phyloP scores from a whole-genome alignment of 2,113 vertebrate genomes.

The Oreochromis tanganicae region DNA sequence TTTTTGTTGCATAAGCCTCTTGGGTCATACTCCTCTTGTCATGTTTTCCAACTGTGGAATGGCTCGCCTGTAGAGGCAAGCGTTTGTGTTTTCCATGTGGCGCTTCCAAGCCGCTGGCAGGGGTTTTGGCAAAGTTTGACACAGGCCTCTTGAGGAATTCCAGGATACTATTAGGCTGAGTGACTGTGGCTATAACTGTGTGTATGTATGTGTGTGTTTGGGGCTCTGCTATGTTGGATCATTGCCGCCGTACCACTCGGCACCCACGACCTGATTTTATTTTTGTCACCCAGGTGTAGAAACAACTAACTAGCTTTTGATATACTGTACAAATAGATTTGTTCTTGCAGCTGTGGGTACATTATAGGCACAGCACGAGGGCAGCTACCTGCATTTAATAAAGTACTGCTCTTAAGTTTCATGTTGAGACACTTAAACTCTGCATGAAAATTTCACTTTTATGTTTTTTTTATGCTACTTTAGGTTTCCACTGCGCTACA shows the following conservation, averaged over 20 bases:
- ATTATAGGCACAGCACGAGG: not conserved
- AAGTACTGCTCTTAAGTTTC: not conserved
- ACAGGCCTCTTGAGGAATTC: slow-evolving; percentile 28
- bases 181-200: not conserved
- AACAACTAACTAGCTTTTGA: not conserved
- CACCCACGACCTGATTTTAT: not conserved
- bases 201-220: not conserved
- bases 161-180: slow-evolving; percentile 22
- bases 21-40: not conserved
- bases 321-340: not conserved
- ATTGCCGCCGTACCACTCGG: not conserved
- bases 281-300: not conserved
- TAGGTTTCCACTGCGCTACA: not conserved
- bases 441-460: not conserved
- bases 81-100: slow-evolving; percentile 47
- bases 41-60: slow-evolving; percentile 46
- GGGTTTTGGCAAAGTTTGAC: slow-evolving; percentile 1
- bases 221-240: not conserved
- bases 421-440: not conserved
- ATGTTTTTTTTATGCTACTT: not conserved
- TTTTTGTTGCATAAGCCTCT: slow-evolving; percentile 21
- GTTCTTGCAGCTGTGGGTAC: not conserved
- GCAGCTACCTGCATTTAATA: not conserved
- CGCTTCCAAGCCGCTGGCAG: slow-evolving; percentile 10
- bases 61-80: slow-evolving; percentile 8